Evolutionary conservation across 2,797 vertebrate genomes (phyloP).

Genomic region (Pterois miles): DNA sequence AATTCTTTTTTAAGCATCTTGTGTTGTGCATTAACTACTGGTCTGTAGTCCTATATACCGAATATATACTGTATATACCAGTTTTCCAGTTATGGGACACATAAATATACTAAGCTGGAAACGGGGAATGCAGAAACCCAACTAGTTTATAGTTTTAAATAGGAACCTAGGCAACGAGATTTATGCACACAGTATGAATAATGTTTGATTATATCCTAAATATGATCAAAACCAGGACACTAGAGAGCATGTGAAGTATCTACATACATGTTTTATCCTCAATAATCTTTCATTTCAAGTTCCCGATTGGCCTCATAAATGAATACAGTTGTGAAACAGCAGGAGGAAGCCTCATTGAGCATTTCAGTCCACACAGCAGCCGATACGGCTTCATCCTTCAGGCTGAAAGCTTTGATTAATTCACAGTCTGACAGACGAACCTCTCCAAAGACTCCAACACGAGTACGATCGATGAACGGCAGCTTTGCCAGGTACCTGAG

Average conservation of each 20-base stretch:
- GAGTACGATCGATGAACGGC: constrained; percentile 79
- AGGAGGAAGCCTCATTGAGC: background rate
- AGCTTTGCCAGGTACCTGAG: constrained; percentile 77
- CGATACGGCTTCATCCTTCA: background rate
- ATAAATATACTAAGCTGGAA: background rate
- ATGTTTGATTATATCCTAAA: background rate
- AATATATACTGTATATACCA: too few relatives aligned
- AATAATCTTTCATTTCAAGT: background rate
- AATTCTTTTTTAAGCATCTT: too few relatives aligned
- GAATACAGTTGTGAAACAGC: background rate
- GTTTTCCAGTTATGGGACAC: too few relatives aligned
- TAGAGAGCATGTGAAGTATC: background rate
- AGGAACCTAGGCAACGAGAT: background rate
- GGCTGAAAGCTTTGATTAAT: background rate
- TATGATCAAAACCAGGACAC: background rate
- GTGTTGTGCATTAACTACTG: too few relatives aligned
- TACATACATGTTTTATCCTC: background rate
- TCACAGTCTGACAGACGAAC: constrained; percentile 51
- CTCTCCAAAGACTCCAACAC: constrained; percentile 83
- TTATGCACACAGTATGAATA: background rate
- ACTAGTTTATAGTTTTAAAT: background rate
- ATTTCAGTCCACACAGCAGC: background rate
- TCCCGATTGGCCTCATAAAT: background rate
- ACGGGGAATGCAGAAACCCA: background rate
- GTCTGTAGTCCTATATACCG: too few relatives aligned